These are phyloP conservation scores for Barnardius zonarius DNA, from an alignment of 2,113 vertebrate species.

Conservation along the genomic window DNA sequence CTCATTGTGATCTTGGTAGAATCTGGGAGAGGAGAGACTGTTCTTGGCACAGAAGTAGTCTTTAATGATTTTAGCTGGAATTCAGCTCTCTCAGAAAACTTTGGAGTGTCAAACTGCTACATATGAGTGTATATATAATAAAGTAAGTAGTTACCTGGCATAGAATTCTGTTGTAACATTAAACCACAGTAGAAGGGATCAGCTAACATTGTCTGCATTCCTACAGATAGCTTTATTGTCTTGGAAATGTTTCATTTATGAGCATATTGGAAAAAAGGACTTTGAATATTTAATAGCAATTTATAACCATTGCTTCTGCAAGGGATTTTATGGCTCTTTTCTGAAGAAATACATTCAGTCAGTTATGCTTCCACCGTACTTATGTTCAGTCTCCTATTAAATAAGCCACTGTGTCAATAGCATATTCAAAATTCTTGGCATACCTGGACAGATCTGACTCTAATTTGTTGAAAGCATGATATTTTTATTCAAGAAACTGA, in stretches of 20 bases:
- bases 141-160: neutral
- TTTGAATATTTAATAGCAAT: slow-evolving; percentile 10
- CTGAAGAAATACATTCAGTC: neutral
- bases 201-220: neutral
- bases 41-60: neutral
- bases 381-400: neutral
- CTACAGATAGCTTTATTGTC: neutral
- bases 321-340: slow-evolving; percentile 12
- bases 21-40: neutral
- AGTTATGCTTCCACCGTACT: neutral
- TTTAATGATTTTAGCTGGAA: neutral
- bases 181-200: neutral
- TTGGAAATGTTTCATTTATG: slow-evolving; percentile 7
- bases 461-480: neutral
- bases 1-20: neutral
- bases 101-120: neutral
- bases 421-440: neutral
- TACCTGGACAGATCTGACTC: neutral
- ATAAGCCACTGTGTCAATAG: neutral
- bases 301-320: neutral
- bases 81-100: neutral
- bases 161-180: neutral
- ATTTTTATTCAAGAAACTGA: neutral
- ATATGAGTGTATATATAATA: neutral
- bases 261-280: neutral